A percentile compares a stretch with the other conserved stretches of the same genome.
Evolutionary conservation across 2,888 invertebrate species (phyloP).

Genomic region (Bhutanitis thaidina): DNA sequence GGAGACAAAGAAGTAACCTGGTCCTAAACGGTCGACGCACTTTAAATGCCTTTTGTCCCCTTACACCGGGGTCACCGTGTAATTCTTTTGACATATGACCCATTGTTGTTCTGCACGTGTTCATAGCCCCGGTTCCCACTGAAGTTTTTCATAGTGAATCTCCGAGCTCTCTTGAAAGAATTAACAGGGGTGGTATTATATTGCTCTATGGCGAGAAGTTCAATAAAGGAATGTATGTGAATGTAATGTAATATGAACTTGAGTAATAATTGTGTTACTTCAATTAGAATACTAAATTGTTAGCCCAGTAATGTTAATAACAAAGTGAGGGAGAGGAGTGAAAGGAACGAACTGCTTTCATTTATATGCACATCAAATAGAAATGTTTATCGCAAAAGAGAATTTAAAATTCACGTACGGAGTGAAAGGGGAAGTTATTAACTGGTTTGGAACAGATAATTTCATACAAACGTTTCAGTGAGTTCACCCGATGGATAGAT

Average conservation of each 20-base stretch:
- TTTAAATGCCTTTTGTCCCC: slow-evolving; percentile 7
- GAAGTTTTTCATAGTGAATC: not conserved
- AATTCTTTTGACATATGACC: slow-evolving; percentile 10
- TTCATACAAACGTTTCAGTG: no score
- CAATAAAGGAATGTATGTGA: not conserved
- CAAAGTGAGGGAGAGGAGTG: not conserved
- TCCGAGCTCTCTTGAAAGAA: not conserved
- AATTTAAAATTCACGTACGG: no score
- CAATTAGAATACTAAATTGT: not conserved
- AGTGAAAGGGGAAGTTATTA: no score
- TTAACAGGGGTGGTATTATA: not conserved
- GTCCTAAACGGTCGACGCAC: slow-evolving; percentile 29
- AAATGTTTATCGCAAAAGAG: no score
- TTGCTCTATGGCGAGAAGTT: no score
- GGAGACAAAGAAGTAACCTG: slow-evolving; percentile 30
- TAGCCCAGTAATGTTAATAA: not conserved
- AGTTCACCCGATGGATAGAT: no score
- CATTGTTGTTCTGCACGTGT: slow-evolving; percentile 46
- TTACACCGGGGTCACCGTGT: slow-evolving; percentile 10
- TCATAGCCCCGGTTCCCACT: slow-evolving; percentile 20
- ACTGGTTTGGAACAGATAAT: no score
- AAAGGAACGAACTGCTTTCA: no score
- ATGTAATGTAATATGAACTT: slow-evolving; percentile 10
- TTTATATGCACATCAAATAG: no score
- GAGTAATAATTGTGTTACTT: not conserved